Evolutionary conservation across 2,888 invertebrate genomes (phyloP).

Genomic region (Mechanitis messenoides): DNA sequence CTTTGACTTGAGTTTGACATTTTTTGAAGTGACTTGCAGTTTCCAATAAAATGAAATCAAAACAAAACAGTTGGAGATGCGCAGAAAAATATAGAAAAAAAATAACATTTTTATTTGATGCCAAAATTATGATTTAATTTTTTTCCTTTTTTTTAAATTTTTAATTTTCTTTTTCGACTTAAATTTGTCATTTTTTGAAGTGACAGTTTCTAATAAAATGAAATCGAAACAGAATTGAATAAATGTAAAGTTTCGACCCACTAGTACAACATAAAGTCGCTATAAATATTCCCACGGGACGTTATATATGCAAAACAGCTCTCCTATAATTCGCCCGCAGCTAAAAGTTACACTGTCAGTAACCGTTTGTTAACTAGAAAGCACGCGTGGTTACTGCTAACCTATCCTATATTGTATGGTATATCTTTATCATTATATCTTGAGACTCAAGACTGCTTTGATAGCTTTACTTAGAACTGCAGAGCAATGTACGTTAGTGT

Average conservation of each 20-base stretch:
- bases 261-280: background rate
- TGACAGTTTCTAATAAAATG: too few species aligned
- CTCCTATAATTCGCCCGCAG: conserved; percentile 18
- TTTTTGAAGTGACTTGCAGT: too few species aligned
- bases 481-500: background rate
- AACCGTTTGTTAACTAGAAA: conserved; percentile 19
- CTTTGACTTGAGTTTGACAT: too few species aligned
- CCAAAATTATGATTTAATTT: too few species aligned
- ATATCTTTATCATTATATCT: conserved; percentile 56
- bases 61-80: too few species aligned
- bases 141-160: too few species aligned
- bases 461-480: conserved; percentile 32
- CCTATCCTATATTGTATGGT: conserved; percentile 16
- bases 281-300: conserved; percentile 6
- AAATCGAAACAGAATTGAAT: background rate
- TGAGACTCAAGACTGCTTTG: conserved; percentile 38
- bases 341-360: conserved; percentile 20
- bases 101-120: too few species aligned
- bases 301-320: conserved; percentile 9
- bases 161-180: too few species aligned
- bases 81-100: too few species aligned
- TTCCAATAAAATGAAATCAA: too few species aligned
- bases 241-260: background rate
- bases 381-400: conserved; percentile 17
- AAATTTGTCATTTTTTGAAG: too few species aligned